These are phyloP conservation scores for Phlogophora meticulosa DNA, from an alignment of 2,888 invertebrate species.

Conservation along the genomic window DNA sequence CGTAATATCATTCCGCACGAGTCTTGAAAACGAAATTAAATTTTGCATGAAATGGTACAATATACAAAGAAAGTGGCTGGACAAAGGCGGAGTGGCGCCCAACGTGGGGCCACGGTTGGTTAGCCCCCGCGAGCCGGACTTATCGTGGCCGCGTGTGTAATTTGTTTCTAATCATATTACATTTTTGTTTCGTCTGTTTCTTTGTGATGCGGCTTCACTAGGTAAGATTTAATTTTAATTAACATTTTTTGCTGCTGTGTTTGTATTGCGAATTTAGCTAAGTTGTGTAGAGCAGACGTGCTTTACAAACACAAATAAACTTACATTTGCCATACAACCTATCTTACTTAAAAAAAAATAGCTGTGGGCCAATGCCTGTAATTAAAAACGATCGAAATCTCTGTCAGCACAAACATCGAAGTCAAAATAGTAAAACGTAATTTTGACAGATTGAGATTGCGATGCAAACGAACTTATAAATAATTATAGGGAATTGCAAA, in stretches of 20 bases:
- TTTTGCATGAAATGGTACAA: slow-evolving; percentile 91
- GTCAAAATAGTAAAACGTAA: no score
- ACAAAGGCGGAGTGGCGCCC: slow-evolving; percentile 87
- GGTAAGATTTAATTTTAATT: slow-evolving; percentile 76
- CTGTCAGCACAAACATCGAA: no score
- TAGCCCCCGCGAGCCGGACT: slow-evolving; percentile 77
- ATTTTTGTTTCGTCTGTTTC: slow-evolving; percentile 77
- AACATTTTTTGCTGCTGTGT: slow-evolving; percentile 62
- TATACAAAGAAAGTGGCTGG: slow-evolving; percentile 89
- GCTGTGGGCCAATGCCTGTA: no score
- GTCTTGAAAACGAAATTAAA: slow-evolving; percentile 91
- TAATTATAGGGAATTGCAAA: no score
- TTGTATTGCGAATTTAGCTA: slow-evolving; percentile 28
- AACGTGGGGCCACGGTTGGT: slow-evolving; percentile 83
- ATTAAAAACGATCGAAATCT: no score
- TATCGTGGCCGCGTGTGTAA: slow-evolving; percentile 83
- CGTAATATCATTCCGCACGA: slow-evolving; percentile 90
- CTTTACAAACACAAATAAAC: background rate
- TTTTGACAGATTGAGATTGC: no score
- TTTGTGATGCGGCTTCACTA: slow-evolving; percentile 69
- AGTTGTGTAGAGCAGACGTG: slow-evolving; percentile 1
- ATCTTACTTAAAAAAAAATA: no score
- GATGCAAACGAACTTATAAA: no score
- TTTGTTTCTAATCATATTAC: slow-evolving; percentile 90
- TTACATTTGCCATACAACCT: background rate